Percentiles rank a stretch among this genome's conserved stretches.
phyloP scores from a whole-genome alignment of 2,797 vertebrate species.

The Enoplosus armatus region DNA sequence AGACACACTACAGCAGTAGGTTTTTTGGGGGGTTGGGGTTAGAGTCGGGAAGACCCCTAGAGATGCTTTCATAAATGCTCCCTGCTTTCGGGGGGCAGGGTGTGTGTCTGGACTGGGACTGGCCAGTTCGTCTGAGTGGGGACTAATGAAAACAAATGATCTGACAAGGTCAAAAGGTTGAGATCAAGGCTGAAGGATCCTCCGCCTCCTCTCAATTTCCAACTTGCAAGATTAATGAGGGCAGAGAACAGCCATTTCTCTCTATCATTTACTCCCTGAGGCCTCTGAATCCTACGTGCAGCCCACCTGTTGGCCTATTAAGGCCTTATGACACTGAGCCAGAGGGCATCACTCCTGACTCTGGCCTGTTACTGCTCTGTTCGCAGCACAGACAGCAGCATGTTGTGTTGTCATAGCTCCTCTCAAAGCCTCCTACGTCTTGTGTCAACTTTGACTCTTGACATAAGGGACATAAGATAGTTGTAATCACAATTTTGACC shows the following conservation, averaged over 20 bases:
- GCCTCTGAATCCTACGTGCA: conserved; percentile 60
- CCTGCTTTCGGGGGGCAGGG: conserved; percentile 48
- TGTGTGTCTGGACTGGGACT: conserved; percentile 64
- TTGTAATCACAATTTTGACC: not conserved
- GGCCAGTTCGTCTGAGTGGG: conserved; percentile 73
- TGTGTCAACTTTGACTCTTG: not conserved
- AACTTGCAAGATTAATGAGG: conserved; percentile 84
- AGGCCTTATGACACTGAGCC: conserved; percentile 55
- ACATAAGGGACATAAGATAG: not conserved
- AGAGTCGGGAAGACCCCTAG: conserved; percentile 50
- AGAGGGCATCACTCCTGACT: conserved; percentile 41
- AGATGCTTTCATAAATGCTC: conserved; percentile 70
- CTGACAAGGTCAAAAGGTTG: conserved; percentile 80
- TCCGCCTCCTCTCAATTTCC: conserved; percentile 79
- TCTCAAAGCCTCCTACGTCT: not conserved
- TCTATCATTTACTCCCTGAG: conserved; percentile 84
- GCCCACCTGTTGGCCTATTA: conserved; percentile 84
- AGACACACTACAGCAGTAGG: conserved; percentile 51
- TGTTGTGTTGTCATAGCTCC: not conserved
- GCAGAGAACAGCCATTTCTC: conserved; percentile 79
- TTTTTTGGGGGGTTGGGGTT: conserved; percentile 55
- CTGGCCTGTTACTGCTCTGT: conserved; percentile 10
- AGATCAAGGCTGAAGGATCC: conserved; percentile 83
- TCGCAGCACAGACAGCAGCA: conserved; percentile 31
- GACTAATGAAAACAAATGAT: conserved; percentile 88